These are phyloP conservation scores for Carabus problematicus DNA, from an alignment of 2,888 invertebrate species.

Conservation along the genomic window DNA sequence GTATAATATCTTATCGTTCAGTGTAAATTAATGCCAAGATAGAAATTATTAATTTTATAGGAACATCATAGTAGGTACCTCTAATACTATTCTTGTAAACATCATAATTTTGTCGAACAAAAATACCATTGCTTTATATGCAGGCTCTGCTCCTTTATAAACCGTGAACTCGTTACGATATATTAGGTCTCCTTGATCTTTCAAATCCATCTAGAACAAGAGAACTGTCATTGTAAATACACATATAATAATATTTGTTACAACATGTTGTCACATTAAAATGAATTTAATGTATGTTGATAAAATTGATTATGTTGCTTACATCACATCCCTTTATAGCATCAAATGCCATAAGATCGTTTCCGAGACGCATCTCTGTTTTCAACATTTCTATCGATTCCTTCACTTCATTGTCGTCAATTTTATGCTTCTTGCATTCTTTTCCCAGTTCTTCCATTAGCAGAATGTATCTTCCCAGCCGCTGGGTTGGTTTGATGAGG, in stretches of 20 bases:
- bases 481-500: conserved; percentile 35
- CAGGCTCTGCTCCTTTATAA: conserved; percentile 13
- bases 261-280: background rate
- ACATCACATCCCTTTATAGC: conserved; percentile 51
- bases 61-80: conserved; percentile 25
- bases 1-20: conserved; percentile 1
- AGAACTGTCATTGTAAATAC: background rate
- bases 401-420: conserved; percentile 36
- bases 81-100: conserved; percentile 39
- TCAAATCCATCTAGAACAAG: conserved; percentile 35
- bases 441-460: conserved; percentile 29
- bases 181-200: conserved; percentile 37
- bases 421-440: conserved; percentile 33
- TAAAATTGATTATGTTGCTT: conserved; percentile 1
- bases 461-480: conserved; percentile 26
- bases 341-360: conserved; percentile 55
- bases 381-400: conserved; percentile 52
- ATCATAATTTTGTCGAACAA: conserved; percentile 44
- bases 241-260: background rate
- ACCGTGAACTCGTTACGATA: conserved; percentile 32
- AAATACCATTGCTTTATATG: conserved; percentile 43
- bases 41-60: no score
- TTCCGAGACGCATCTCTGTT: conserved; percentile 53
- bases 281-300: background rate
- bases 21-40: background rate